phyloP scores from a whole-genome alignment of 1,140 invertebrate genomes.

The Bombyx mori region DNA sequence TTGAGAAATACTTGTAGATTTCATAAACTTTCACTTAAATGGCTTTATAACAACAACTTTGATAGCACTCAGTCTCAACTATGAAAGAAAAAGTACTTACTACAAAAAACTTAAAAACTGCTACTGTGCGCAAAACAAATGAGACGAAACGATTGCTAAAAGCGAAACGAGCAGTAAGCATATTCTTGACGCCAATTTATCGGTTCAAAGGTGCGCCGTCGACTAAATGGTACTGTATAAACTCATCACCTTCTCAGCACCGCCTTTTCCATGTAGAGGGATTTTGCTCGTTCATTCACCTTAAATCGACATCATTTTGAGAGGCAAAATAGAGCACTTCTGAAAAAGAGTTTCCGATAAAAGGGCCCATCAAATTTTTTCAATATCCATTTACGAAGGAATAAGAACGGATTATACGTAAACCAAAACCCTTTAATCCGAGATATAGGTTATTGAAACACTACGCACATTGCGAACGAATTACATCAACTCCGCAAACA shows the following conservation, averaged over 20 bases:
- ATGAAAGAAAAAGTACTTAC: no score
- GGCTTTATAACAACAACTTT: no score
- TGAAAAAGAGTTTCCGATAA: slow-evolving; percentile 57
- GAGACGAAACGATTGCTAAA: slow-evolving; percentile 17
- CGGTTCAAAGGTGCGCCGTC: slow-evolving; percentile 47
- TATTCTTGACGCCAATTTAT: slow-evolving; percentile 42
- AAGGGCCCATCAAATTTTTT: slow-evolving; percentile 49
- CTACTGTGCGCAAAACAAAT: background rate
- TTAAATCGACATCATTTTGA: slow-evolving; percentile 60
- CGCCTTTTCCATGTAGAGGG: slow-evolving; percentile 62
- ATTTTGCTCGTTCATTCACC: slow-evolving; percentile 65
- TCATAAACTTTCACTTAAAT: no score
- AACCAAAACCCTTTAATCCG: slow-evolving; percentile 46
- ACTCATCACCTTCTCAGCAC: slow-evolving; percentile 57
- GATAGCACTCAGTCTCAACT: no score
- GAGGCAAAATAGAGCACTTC: slow-evolving; percentile 59
- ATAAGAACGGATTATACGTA: slow-evolving; percentile 52
- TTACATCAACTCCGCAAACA: slow-evolving; percentile 17
- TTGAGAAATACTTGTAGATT: no score
- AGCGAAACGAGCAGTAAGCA: slow-evolving; percentile 25
- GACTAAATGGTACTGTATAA: slow-evolving; percentile 56
- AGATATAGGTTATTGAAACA: slow-evolving; percentile 46
- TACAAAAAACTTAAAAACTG: no score
- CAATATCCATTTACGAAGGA: slow-evolving; percentile 55
- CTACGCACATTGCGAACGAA: slow-evolving; percentile 28